Percentiles rank a stretch among this genome's conserved stretches.
Conservation (phyloP, 2,888 invertebrate species). For the Troides aeacus region DNA sequence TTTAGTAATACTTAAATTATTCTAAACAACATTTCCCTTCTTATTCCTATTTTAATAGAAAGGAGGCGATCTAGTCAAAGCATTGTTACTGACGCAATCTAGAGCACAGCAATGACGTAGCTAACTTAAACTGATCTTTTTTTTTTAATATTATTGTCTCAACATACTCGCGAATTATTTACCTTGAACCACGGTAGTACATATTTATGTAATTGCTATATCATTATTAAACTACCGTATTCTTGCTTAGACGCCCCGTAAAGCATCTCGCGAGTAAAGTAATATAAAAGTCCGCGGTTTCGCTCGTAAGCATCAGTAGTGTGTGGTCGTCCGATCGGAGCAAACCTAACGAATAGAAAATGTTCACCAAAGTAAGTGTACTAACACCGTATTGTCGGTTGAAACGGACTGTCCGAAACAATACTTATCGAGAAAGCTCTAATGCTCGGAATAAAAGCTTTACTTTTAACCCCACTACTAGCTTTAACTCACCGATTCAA, state of each 20-base stretch:
- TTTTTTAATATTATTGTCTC: slow-evolving; percentile 30
- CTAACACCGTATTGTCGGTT: slow-evolving; percentile 35
- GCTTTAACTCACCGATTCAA: not conserved
- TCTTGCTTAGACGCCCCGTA: slow-evolving; percentile 68
- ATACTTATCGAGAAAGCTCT: slow-evolving; percentile 30
- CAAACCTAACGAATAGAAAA: slow-evolving; percentile 75
- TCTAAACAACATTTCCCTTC: slow-evolving; percentile 28
- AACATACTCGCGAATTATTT: slow-evolving; percentile 47
- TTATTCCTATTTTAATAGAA: slow-evolving; percentile 28
- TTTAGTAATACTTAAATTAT: slow-evolving; percentile 27
- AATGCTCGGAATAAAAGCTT: slow-evolving; percentile 23
- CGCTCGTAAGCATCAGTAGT: slow-evolving; percentile 70
- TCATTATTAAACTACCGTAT: slow-evolving; percentile 77
- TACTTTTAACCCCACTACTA: slow-evolving; percentile 9
- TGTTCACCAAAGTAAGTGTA: slow-evolving; percentile 78
- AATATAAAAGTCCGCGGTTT: slow-evolving; percentile 73
- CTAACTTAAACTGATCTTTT: slow-evolving; percentile 24
- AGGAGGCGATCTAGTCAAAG: slow-evolving; percentile 14
- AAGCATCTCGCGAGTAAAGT: slow-evolving; percentile 62
- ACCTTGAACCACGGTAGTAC: slow-evolving; percentile 70
- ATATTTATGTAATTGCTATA: slow-evolving; percentile 75
- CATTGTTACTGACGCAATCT: slow-evolving; percentile 19
- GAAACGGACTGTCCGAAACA: slow-evolving; percentile 45
- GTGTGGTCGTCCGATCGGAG: slow-evolving; percentile 75
- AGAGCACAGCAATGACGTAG: slow-evolving; percentile 13